Conservation (phyloP, 2,888 invertebrate species). For the Agrenia bidenticulata region DNA sequence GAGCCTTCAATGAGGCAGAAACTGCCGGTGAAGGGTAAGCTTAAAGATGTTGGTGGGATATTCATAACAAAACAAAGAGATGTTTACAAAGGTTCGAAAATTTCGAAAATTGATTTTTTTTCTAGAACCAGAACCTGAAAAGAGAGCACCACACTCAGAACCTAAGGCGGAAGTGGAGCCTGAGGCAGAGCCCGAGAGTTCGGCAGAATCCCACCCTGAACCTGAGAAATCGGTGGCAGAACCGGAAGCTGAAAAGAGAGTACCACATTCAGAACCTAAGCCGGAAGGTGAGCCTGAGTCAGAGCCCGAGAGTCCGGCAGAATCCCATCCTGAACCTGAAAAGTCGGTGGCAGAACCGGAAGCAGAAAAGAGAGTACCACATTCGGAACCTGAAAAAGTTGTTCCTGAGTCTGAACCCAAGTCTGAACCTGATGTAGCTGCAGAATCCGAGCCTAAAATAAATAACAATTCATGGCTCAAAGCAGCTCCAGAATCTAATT, state of each 20-base stretch:
- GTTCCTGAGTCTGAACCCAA: conserved; percentile 56
- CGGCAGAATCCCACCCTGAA: conserved; percentile 56
- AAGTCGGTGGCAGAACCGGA: not conserved
- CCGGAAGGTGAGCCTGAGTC: conserved; percentile 51
- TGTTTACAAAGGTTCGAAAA: not conserved
- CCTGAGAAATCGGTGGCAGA: conserved; percentile 21
- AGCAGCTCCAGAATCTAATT: conserved; percentile 51
- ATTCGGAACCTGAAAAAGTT: conserved; percentile 27
- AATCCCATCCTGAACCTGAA: conserved; percentile 7
- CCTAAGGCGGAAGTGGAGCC: conserved; percentile 50
- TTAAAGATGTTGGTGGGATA: no score
- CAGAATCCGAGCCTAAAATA: conserved; percentile 54
- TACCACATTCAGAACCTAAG: conserved; percentile 55
- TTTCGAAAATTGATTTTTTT: conserved; percentile 45
- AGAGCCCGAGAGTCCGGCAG: conserved; percentile 56
- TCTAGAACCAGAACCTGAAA: conserved; percentile 29
- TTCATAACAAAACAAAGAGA: not conserved
- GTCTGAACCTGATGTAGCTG: conserved; percentile 54
- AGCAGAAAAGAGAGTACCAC: conserved; percentile 1
- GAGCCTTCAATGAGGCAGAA: conserved; percentile 22
- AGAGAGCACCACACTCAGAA: conserved; percentile 55
- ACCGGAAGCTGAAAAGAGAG: conserved; percentile 21
- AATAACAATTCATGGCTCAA: conserved; percentile 55
- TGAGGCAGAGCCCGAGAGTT: conserved; percentile 56
- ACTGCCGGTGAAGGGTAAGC: conserved; percentile 14